phyloP scores from a whole-genome alignment of 2,113 vertebrate species.

The Alligator sinensis region DNA sequence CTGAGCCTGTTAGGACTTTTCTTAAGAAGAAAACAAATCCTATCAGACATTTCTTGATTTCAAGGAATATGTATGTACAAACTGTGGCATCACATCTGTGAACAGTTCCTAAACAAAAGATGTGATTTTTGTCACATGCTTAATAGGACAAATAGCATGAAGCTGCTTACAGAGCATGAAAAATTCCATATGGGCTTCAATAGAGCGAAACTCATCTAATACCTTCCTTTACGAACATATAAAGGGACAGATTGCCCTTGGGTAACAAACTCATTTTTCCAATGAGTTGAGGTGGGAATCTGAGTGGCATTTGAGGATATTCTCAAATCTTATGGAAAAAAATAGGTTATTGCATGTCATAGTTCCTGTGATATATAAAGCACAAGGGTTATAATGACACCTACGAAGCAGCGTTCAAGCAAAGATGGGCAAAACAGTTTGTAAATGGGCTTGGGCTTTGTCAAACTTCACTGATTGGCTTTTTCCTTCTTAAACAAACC shows the following conservation, averaged over 20 bases:
- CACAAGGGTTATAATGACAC: background rate
- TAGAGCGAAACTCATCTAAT: background rate
- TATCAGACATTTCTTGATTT: background rate
- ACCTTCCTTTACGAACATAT: background rate
- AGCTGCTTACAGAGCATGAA: background rate
- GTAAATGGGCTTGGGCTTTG: background rate
- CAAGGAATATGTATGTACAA: background rate
- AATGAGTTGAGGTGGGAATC: background rate
- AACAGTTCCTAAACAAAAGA: background rate
- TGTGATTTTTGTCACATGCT: background rate
- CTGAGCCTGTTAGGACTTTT: background rate
- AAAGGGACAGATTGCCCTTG: background rate
- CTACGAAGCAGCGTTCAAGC: background rate
- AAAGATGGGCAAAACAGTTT: background rate
- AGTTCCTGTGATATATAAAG: background rate
- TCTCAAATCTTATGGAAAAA: background rate
- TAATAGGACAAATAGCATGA: background rate
- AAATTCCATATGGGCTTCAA: background rate
- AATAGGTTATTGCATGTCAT: background rate
- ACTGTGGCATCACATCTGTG: background rate
- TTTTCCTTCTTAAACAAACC: background rate
- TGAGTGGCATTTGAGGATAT: background rate
- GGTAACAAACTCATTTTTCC: background rate
- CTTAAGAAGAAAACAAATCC: background rate
- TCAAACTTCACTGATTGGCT: background rate